Evolutionary conservation across 1,140 invertebrate species (phyloP), one percentile per base, ranked within the genome.

Genomic region (Campoletis sonorensis): DNA sequence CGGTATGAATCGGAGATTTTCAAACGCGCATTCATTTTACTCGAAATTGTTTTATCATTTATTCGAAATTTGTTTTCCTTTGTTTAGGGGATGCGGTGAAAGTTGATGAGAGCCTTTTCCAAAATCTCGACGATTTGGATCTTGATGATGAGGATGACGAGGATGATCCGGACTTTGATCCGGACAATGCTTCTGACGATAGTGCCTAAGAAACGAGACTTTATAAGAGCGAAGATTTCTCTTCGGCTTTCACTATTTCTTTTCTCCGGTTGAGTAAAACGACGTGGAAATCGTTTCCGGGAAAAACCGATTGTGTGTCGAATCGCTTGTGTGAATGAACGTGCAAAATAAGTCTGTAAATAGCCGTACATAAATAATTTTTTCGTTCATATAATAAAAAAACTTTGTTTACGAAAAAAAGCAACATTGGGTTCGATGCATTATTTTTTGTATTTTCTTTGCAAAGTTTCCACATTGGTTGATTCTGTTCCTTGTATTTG

Each of bases 101-200:
- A 92, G 97, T 98, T 23, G 97, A 99, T 92, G 98, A 99, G 92
- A 97, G 97, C 68, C 91, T 99, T 8, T 98, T 98, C 90, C 97
- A 98, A 95, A 97, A 98, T 92, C 90, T 98, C 80, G 97, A 98
- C 85, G 97, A 98, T 89, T 92, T 98, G 45, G 97, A 98, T 83
- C 91, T 98, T 70, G 95, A 95, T 85, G 97, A 97, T 82, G 96
- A 96, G 27, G 93, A 93, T 58, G 93, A 95, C 87, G 94, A 94
- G 78, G 84, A 95, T 80, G 95, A 94, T 88, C 93, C 93, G 82
- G 93, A 94, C 84, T 94, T 92, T 88, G 93, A 93, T 45, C 93
- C 93, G 64, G 84, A 86, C 58, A 80, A 84, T 68, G 33, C 80
- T 77, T 88, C 87, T 15, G 86, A 87, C 51, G 85, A 88, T 72